Percentiles rank a stretch among this genome's conserved stretches.
Evolutionary conservation across 1,140 invertebrate genomes (phyloP).

Genomic region (Mylabris phalerata): DNA sequence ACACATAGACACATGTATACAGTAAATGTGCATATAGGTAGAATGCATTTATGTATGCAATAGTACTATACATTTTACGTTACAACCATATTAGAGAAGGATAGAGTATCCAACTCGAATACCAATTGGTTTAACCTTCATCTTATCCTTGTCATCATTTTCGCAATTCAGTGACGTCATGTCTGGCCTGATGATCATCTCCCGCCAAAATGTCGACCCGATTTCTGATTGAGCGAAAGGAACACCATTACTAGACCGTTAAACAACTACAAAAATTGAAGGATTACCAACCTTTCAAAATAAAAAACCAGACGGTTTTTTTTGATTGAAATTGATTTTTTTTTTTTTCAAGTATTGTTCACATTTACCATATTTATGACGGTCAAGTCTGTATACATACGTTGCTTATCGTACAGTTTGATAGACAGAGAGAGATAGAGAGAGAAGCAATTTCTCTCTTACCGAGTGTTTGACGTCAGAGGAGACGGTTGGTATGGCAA

Average conservation of each 20-base stretch:
- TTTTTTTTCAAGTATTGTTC: no score
- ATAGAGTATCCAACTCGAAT: constrained; percentile 7
- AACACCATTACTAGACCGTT: background rate
- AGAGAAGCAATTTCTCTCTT: background rate
- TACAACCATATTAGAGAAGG: background rate
- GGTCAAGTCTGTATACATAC: no score
- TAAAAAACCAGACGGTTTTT: no score
- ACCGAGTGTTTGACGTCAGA: constrained; percentile 18
- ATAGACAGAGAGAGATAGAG: background rate
- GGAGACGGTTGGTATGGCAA: constrained; percentile 14
- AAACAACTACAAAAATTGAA: no score
- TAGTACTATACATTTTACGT: no score
- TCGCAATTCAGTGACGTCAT: constrained; percentile 19
- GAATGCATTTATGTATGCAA: no score
- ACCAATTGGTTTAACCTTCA: constrained; percentile 1
- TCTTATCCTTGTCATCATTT: constrained; percentile 8
- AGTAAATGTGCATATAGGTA: background rate
- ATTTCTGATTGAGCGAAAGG: background rate
- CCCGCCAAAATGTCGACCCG: constrained; percentile 16
- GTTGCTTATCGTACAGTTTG: no score
- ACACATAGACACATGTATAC: constrained; percentile 27
- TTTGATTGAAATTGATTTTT: no score
- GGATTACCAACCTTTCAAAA: no score
- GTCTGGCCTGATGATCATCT: constrained; percentile 15
- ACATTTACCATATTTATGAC: no score